Evolutionary conservation across 2,113 vertebrate species (phyloP), one percentile per base, ranked within the genome.

Genomic region (Nesogale talazaci): DNA sequence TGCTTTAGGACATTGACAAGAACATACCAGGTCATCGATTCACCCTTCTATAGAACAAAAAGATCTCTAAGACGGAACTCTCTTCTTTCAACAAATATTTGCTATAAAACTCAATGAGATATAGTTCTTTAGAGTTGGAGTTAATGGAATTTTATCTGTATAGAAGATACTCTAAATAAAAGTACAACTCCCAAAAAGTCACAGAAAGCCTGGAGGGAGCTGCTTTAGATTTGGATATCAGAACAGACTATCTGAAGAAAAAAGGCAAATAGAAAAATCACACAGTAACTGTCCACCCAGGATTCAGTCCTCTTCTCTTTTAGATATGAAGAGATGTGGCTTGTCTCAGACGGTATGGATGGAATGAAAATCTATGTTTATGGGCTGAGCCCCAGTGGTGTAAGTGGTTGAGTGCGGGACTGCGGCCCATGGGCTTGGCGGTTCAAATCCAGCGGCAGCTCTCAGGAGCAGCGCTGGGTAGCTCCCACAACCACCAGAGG

Each of bases 21-120:
- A 59, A 94, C 22, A 79, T 76, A 90, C 6, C 65, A 86, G 14
- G 16, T 86, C 38, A 85, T 38, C 40, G 92, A n/a, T 9, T 84
- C 57, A 69, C 1, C 34, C 88, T 9, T 61, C 88, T 34, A 77
- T 3, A 36, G 15, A 92, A 52, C 46, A 75, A 94, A 91, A 95
- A 88, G 40, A 19, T 83, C 14, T 59, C 75, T 22, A 88, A 87
- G 34, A 93, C 15, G 19, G 29, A n/a, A 11, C 12, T 75, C 86
- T 20, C n/a, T 78, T 75, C 36, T 70, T 10, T 82, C 17, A 89
- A 86, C 67, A 31, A 91, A 52, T 69, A 76, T 40, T 80, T 92
- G 72, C 75, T 79, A 67, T 74, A 83, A 86, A 93, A 69, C 74
- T 92, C 22, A 84, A 76, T 86, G 25, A 95, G 70, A 86, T 4